Conservation (phyloP, 2,888 invertebrate species). For the Pasiphila rectangulata region DNA sequence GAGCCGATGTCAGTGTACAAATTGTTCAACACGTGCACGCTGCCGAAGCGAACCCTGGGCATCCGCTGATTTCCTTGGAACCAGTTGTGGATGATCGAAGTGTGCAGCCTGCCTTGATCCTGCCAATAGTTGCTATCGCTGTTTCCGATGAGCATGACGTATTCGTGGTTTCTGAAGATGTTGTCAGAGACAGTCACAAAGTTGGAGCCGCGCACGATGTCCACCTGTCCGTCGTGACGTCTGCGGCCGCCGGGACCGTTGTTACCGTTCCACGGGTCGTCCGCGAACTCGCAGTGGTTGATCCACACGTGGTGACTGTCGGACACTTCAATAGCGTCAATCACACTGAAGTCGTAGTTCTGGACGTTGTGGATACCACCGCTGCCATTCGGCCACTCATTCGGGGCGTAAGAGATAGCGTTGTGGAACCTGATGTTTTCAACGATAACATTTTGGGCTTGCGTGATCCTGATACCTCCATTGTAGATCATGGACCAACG, state of each 20-base stretch:
- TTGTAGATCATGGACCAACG: conserved; percentile 15
- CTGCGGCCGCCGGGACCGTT: conserved; percentile 9
- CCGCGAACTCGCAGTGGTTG: conserved; percentile 25
- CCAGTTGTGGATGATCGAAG: conserved; percentile 24
- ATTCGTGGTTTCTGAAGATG: conserved; percentile 27
- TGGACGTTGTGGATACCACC: conserved; percentile 10
- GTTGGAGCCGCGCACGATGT: conserved; percentile 19
- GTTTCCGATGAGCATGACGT: conserved; percentile 19
- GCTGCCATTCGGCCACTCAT: conserved; percentile 16
- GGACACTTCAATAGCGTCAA: conserved; percentile 15
- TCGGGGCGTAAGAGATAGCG: conserved; percentile 12
- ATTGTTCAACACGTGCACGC: conserved; percentile 18
- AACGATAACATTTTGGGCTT: conserved; percentile 10
- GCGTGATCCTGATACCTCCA: conserved; percentile 11
- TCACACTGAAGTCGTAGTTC: conserved; percentile 4
- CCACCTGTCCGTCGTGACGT: conserved; percentile 26
- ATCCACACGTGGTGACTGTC: conserved; percentile 15
- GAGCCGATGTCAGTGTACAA: conserved; percentile 16
- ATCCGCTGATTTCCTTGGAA: conserved; percentile 24
- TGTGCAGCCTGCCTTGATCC: conserved; percentile 22
- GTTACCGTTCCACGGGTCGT: conserved; percentile 25
- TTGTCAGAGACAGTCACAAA: conserved; percentile 24
- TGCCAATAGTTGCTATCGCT: conserved; percentile 9
- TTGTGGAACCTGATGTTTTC: conserved; percentile 15
- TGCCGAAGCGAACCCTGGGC: conserved; percentile 21